phyloP scores from a whole-genome alignment of 2,888 invertebrate species.

The Vandiemenella viatica region DNA sequence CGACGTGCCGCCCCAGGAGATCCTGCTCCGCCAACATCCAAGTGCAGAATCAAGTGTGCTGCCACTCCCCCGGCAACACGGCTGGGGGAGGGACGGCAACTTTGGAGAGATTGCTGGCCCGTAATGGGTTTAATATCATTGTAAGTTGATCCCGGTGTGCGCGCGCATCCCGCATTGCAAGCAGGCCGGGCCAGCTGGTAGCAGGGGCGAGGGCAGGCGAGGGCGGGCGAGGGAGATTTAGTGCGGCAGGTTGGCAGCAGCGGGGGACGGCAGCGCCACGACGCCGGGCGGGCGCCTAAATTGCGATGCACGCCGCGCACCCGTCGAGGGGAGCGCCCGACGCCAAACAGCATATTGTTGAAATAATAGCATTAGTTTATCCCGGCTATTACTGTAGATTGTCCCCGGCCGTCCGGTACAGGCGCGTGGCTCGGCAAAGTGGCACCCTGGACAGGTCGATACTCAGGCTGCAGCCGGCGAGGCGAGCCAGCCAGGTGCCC shows the following conservation, averaged over 20 bases:
- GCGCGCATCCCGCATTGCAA: not conserved
- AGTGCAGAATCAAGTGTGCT: no score
- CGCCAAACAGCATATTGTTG: slow-evolving; percentile 16
- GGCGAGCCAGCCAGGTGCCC: no score
- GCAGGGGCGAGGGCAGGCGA: not conserved
- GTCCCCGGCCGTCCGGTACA: not conserved
- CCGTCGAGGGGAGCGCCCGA: not conserved
- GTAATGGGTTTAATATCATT: slow-evolving; percentile 16
- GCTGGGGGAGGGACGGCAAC: no score
- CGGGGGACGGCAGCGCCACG: not conserved
- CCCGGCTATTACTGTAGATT: slow-evolving; percentile 15
- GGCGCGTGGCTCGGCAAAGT: no score
- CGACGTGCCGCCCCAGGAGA: no score
- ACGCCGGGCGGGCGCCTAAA: not conserved
- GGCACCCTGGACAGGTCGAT: no score
- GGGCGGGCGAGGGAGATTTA: not conserved
- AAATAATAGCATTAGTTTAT: slow-evolving; percentile 18
- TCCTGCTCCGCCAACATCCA: no score
- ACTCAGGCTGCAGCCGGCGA: no score
- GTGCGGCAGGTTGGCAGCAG: not conserved
- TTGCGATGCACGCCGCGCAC: not conserved
- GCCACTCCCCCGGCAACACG: no score
- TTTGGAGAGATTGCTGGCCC: slow-evolving; percentile 8
- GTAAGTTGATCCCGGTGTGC: slow-evolving; percentile 13
- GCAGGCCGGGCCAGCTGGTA: not conserved